Percentiles rank a stretch among this genome's conserved stretches.
Conservation (phyloP, 2,888 invertebrate species). For the Dascillus cervinus region DNA sequence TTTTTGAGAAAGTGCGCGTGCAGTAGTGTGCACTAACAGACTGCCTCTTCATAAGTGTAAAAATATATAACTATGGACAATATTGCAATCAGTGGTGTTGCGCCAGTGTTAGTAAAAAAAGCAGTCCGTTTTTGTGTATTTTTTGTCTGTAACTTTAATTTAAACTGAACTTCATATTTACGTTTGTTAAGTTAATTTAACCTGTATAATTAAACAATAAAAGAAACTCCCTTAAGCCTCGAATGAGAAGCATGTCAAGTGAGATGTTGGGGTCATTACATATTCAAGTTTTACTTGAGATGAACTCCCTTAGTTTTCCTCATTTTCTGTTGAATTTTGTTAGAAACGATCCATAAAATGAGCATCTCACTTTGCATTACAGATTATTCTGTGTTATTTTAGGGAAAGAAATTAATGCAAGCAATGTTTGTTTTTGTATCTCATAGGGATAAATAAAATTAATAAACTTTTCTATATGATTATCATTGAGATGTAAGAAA, state of each 20-base stretch:
- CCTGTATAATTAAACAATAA: conserved; percentile 7
- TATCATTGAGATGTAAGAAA: no score
- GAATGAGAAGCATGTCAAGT: conserved; percentile 23
- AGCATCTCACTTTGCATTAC: conserved; percentile 40
- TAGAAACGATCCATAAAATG: conserved; percentile 22
- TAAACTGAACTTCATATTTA: conserved; percentile 32
- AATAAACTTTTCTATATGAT: conserved; percentile 46
- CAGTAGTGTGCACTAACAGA: no score
- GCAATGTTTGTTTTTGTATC: conserved; percentile 57
- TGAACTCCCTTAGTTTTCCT: no score
- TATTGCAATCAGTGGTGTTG: no score
- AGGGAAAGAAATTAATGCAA: conserved; percentile 44
- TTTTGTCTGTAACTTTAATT: conserved; percentile 28
- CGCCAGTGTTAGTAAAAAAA: no score
- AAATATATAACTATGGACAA: no score
- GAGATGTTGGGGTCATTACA: conserved; percentile 23
- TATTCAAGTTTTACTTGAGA: conserved; percentile 3
- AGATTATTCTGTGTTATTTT: conserved; percentile 50
- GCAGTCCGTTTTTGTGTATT: no score
- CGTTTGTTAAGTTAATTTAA: conserved; percentile 4
- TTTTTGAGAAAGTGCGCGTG: no score
- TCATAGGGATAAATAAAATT: conserved; percentile 50
- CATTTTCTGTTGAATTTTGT: no score
- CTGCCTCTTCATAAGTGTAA: no score
- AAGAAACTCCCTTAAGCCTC: conserved; percentile 1